These are phyloP conservation scores for Pollenia amentaria DNA, from an alignment of 2,888 invertebrate genomes.

Conservation along the genomic window DNA sequence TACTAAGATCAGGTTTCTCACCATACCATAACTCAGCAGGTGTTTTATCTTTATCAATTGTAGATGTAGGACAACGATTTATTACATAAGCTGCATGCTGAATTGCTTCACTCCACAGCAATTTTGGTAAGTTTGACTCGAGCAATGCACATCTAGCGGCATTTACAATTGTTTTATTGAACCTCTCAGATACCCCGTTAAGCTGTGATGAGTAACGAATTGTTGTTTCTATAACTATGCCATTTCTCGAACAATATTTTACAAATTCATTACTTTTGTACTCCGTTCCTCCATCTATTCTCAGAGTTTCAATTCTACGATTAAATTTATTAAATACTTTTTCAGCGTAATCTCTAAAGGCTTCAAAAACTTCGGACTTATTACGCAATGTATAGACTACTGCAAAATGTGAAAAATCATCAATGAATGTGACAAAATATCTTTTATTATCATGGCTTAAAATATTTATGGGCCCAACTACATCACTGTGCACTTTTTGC, in stretches of 20 bases:
- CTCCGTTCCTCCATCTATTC: too few relatives aligned
- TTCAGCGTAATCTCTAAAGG: too few relatives aligned
- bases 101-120: constrained; percentile 39
- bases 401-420: too few relatives aligned
- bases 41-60: constrained; percentile 25
- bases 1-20: constrained; percentile 31
- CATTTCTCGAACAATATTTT: constrained; percentile 28
- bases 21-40: constrained; percentile 51
- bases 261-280: too few relatives aligned
- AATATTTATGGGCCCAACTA: constrained; percentile 4
- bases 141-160: constrained; percentile 24
- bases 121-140: constrained; percentile 26
- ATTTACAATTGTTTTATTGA: constrained; percentile 33
- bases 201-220: constrained; percentile 35
- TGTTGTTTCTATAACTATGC: constrained; percentile 2
- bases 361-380: too few relatives aligned
- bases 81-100: constrained; percentile 23
- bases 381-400: too few relatives aligned
- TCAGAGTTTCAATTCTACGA: too few relatives aligned
- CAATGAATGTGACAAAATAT: too few relatives aligned
- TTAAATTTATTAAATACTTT: too few relatives aligned
- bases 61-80: constrained; percentile 24
- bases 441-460: too few relatives aligned
- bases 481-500: constrained; percentile 30
- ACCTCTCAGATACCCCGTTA: constrained; percentile 41